Evolutionary conservation across 2,797 vertebrate genomes (phyloP).

Genomic region (Setipinna tenuifilis): DNA sequence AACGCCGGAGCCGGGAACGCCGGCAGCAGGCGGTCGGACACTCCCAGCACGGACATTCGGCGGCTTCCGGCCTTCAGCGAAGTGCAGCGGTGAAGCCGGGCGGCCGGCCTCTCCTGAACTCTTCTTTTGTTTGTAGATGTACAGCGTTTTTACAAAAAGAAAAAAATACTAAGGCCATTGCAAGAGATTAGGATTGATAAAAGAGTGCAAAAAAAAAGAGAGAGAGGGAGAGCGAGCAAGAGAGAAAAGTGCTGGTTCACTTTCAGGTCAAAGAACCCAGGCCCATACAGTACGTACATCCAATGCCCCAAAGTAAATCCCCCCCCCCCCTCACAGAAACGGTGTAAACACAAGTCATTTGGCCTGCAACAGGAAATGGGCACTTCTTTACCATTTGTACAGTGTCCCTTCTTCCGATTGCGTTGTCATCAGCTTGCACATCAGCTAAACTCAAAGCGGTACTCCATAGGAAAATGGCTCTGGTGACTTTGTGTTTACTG

Average conservation of each 20-base stretch:
- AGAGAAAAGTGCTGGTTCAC: constrained; percentile 96
- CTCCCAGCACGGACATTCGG: constrained; percentile 61
- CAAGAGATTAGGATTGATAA: constrained; percentile 19
- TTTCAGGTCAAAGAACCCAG: constrained; percentile 73
- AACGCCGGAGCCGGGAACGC: constrained; percentile 33
- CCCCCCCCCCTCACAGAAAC: constrained; percentile 41
- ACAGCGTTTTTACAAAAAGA: constrained; percentile 39
- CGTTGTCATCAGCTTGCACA: constrained; percentile 44
- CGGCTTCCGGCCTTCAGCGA: constrained; percentile 62
- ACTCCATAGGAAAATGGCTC: constrained; percentile 53
- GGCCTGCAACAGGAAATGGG: constrained; percentile 55
- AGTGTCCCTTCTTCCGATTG: constrained; percentile 40
- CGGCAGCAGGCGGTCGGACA: constrained; percentile 63
- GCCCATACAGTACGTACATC: background rate
- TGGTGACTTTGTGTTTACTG: constrained; percentile 54
- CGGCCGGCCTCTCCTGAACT: constrained; percentile 57
- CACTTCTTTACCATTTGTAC: constrained; percentile 66
- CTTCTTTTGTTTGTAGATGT: constrained; percentile 51
- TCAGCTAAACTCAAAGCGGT: constrained; percentile 46
- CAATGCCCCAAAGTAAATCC: background rate
- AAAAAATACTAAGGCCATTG: constrained; percentile 14
- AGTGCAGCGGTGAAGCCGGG: constrained; percentile 80
- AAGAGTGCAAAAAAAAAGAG: constrained; percentile 50
- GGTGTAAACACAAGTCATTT: constrained; percentile 50
- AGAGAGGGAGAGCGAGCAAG: constrained; percentile 53